Base-by-base conservation (phyloP, 2,888 invertebrate genomes). In the Mythimna pallens region DNA sequence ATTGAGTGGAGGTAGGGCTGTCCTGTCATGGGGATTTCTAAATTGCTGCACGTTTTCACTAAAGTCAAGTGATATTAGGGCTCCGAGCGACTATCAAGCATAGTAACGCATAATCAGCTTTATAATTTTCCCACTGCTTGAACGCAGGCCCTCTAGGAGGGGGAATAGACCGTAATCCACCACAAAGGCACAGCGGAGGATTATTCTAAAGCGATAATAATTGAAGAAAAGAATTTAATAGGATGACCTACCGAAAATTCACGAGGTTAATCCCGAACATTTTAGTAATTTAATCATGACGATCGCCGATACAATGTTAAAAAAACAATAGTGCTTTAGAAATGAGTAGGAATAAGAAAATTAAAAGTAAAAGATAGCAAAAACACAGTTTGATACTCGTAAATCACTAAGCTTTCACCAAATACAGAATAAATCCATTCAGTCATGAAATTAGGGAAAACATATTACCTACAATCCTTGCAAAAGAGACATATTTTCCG, bases 341-440 rank as follows among this genome's bases (percentile, higher is more conserved):
- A 43, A 43, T 12, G 40, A 43, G 43, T 43, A 43, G 14, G 12
- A 5, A 43, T 14, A 50, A 20, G 20, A 20, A 50, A 20, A 20
- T 4, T 17, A 20, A 50, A 47, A 50, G 7, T 20, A 50, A 20
- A 9, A 47, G 6, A 47, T 47, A n/a, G n/a, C 20, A 52, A 52
- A n/a, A 52, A 7, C 14, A n/a, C n/a, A n/a, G 3, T 52, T 52
- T 20, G n/a, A n/a, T n/a, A 36, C 36, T 36, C 36, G 2, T 36
- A 20, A 52, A 52, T 17, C n/a, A 52, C n/a, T 0, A 17, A 43
- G 12, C 20, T 40, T 43, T 2, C 14, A n/a, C 20, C 2, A n/a
- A 65, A 40, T 10, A 47, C 22, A 22, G n/a, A 52, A 61, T 17
- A 67, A 47, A 61, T 20, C 20, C 30, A 76, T 76, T 68, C 30